These are phyloP conservation scores for Allobates femoralis DNA, from an alignment of 2,797 vertebrate genomes.

Conservation along the genomic window DNA sequence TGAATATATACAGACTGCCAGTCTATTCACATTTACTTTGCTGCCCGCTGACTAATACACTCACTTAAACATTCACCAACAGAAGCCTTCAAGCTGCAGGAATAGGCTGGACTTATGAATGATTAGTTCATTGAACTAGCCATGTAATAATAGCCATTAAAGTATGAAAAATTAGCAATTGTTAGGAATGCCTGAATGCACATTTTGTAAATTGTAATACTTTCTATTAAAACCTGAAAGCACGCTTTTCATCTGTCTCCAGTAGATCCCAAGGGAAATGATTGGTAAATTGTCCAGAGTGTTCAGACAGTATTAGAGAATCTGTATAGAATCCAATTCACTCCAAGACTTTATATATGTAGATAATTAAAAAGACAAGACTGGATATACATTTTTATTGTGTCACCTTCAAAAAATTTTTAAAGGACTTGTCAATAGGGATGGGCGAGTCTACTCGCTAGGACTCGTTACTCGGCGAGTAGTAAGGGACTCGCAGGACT, in stretches of 20 bases:
- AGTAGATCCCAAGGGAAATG: background rate
- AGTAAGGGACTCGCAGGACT: too few species aligned
- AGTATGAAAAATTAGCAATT: slow-evolving; percentile 24
- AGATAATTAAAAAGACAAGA: background rate
- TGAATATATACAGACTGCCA: slow-evolving; percentile 46
- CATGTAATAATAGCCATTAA: background rate
- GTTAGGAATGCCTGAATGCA: background rate
- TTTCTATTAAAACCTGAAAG: background rate
- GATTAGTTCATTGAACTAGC: slow-evolving; percentile 25
- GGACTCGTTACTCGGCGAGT: too few species aligned
- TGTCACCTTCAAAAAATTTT: too few species aligned
- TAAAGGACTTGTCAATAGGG: too few species aligned
- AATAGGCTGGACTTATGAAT: background rate
- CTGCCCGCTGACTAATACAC: background rate
- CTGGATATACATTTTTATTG: background rate
- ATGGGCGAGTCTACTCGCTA: too few species aligned
- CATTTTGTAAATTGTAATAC: background rate
- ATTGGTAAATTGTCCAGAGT: background rate
- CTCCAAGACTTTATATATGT: background rate
- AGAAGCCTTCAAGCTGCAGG: slow-evolving; percentile 20
- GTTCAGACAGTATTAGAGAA: slow-evolving; percentile 4
- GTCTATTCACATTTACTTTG: slow-evolving; percentile 38
- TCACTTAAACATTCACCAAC: slow-evolving; percentile 13
- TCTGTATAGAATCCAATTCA: background rate
- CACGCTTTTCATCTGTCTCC: background rate